Conservation (phyloP, 2,888 invertebrate species). For the Elmis aenea region DNA sequence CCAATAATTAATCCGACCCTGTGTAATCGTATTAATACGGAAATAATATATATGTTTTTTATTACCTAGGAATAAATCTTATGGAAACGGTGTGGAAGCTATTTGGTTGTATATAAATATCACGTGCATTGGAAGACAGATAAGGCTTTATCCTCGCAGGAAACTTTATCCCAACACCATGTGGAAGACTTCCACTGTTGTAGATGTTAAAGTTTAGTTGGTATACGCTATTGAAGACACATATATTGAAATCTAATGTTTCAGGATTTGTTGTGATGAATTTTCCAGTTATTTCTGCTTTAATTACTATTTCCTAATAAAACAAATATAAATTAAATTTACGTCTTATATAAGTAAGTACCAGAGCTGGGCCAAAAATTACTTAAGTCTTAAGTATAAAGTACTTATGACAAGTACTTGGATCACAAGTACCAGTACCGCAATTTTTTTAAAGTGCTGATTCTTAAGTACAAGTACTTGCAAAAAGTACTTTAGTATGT, state of each 20-base stretch:
- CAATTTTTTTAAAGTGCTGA: no score
- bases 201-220: constrained; percentile 23
- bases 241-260: constrained; percentile 27
- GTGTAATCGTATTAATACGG: neutral
- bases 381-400: no score
- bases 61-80: constrained; percentile 25
- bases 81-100: constrained; percentile 12
- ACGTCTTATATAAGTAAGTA: no score
- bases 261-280: constrained; percentile 24
- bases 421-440: no score
- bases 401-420: no score
- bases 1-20: constrained; percentile 14
- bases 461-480: no score
- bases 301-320: constrained; percentile 20
- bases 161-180: constrained; percentile 23
- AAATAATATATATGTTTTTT: no score
- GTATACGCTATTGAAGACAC: constrained; percentile 28
- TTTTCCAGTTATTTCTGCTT: constrained; percentile 23
- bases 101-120: constrained; percentile 13
- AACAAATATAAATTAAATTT: neutral
- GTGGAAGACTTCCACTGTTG: constrained; percentile 21
- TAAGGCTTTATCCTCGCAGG: constrained; percentile 23
- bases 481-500: no score
- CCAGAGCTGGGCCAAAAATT: no score
- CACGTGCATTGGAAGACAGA: constrained; percentile 15